Conservation (phyloP, 2,888 invertebrate genomes). For the Mythimna lalbum region DNA sequence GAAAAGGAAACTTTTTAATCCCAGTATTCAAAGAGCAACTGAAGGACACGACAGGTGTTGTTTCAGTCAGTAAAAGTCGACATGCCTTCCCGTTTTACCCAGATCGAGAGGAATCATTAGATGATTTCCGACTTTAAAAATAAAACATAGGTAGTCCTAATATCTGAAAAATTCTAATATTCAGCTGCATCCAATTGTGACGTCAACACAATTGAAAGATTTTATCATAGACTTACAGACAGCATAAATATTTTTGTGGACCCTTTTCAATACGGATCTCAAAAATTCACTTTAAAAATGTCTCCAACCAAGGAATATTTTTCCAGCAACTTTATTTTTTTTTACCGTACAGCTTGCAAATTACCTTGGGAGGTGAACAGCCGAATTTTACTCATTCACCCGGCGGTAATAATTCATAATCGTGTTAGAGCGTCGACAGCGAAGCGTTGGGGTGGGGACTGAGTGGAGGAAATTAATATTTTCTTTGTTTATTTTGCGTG, state of each 20-base stretch:
- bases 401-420: slow-evolving; percentile 71
- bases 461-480: slow-evolving; percentile 52
- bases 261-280: background rate
- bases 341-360: slow-evolving; percentile 52
- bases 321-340: slow-evolving; percentile 51
- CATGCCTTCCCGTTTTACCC: too few species aligned
- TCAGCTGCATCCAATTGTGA: too few species aligned
- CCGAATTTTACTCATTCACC: slow-evolving; percentile 68
- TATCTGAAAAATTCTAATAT: too few species aligned
- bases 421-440: slow-evolving; percentile 68
- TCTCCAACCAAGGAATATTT: slow-evolving; percentile 30
- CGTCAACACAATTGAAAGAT: background rate
- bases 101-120: too few species aligned
- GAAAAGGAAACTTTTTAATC: too few species aligned
- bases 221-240: background rate
- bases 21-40: too few species aligned
- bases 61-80: too few species aligned
- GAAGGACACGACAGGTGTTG: too few species aligned
- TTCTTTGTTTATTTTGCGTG: slow-evolving; percentile 37
- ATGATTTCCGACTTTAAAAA: too few species aligned
- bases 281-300: slow-evolving; percentile 18
- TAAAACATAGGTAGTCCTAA: too few species aligned
- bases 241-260: background rate
- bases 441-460: slow-evolving; percentile 63
- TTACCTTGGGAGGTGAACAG: slow-evolving; percentile 59